A percentile compares a stretch with the other conserved stretches of the same genome.
Evolutionary conservation across 2,797 vertebrate genomes (phyloP).

Genomic region (Buceros bicornis): DNA sequence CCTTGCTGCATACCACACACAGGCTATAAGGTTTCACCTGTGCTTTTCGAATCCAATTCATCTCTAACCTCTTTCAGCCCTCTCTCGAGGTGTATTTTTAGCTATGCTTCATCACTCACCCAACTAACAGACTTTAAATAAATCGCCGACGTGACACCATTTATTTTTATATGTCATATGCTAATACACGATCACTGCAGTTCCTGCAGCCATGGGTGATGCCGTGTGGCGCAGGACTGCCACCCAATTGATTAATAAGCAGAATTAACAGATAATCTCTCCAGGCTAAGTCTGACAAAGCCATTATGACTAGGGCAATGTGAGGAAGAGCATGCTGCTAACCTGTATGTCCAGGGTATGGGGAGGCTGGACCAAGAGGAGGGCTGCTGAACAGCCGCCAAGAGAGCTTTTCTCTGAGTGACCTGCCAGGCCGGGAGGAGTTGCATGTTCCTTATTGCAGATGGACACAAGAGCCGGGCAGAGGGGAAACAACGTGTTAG

Average conservation of each 20-base stretch:
- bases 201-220: not conserved
- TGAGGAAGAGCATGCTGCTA: not conserved
- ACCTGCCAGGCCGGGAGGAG: constrained; percentile 81
- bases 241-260: not conserved
- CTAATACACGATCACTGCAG: not conserved
- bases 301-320: not conserved
- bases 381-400: constrained; percentile 80
- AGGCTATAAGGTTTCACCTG: not conserved
- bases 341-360: constrained; percentile 36
- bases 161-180: constrained; percentile 10
- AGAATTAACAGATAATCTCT: not conserved
- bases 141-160: not conserved
- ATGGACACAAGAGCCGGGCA: constrained; percentile 77
- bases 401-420: constrained; percentile 84
- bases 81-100: not conserved
- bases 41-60: not conserved
- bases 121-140: constrained; percentile 5
- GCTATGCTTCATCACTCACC: not conserved
- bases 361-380: constrained; percentile 38
- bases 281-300: not conserved
- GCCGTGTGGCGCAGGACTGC: not conserved
- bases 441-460: constrained; percentile 81
- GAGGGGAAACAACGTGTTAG: constrained; percentile 40
- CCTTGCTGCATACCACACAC: not conserved
- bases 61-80: not conserved